Evolutionary conservation across 2,888 invertebrate species (phyloP), one percentile per base, ranked within the genome.

Genomic region (Barypeithes pellucidus): DNA sequence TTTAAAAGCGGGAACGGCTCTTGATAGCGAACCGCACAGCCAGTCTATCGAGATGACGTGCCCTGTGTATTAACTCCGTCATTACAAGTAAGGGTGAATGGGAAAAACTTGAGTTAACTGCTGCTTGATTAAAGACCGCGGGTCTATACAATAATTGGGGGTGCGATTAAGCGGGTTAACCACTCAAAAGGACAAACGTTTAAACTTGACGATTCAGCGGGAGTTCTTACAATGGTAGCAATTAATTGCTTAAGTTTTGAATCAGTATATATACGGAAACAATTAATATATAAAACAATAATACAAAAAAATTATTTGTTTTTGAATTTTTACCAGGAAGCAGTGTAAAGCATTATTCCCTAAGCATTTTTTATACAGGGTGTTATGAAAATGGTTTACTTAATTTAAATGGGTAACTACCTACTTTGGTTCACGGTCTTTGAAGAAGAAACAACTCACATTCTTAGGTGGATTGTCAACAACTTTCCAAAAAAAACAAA

Each of bases 111-210:
- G 50, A 82, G 82, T 85, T 86, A 86, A 86, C 85, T 85, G 85
- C 83, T 82, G 83, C 83, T 85, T 86, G 85, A 86, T 86, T 86
- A 85, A 84, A 86, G 86, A 83, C 82, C 83, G 80, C 82, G 80
- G 81, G 75, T 67, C 78, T 68, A 74, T 73, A 74, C 67, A 72
- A 75, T 75, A 73, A 73, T 73, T 70, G 69, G 73, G 76, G 71
- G 75, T 68, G 75, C 75, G 75, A 75, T 71, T 74, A 74, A 72
- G 71, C 71, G 41, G 63, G 75, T 71, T 67, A 66, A 75, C 70
- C 76, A 78, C 78, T 80, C 78, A 80, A 80, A 80, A 79, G 80
- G 78, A 80, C 81, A 79, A 78, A 77, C 80, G 80, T 76, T 76
- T 72, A 68, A 72, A 77, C 77, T 79, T 76, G 74, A 77, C 73